Evolutionary conservation across 1,140 invertebrate species (phyloP).

Genomic region (Manduca sexta): DNA sequence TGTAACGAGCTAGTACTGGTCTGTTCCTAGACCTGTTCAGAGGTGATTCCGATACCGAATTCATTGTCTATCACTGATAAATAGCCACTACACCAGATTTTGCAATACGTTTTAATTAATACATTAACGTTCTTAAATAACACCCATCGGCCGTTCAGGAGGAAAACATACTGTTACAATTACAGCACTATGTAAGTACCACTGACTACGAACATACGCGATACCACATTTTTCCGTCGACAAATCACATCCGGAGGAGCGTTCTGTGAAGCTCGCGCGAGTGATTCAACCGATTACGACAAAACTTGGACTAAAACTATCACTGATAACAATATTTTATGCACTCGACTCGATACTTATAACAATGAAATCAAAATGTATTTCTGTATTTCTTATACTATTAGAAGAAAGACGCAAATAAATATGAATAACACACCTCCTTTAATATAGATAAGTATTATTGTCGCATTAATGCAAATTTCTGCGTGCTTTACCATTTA

Average conservation of each 20-base stretch:
- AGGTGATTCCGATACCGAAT: conserved; percentile 53
- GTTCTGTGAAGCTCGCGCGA: conserved; percentile 35
- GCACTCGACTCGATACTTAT: conserved; percentile 27
- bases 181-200: conserved; percentile 44
- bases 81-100: conserved; percentile 6
- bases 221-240: conserved; percentile 67
- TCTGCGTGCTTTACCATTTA: conserved; percentile 27
- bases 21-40: conserved; percentile 50
- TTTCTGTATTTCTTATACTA: too few species aligned
- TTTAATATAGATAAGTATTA: neutral
- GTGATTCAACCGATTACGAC: conserved; percentile 57
- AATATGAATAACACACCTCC: neutral
- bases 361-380: too few species aligned
- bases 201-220: conserved; percentile 44
- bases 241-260: conserved; percentile 69
- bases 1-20: conserved; percentile 55
- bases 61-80: conserved; percentile 39
- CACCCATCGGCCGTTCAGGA: conserved; percentile 40
- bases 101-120: conserved; percentile 6
- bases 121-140: conserved; percentile 19
- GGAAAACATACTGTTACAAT: conserved; percentile 62
- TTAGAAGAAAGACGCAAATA: conserved; percentile 8
- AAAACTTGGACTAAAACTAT: conserved; percentile 35
- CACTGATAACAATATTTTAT: conserved; percentile 50
- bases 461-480: conserved; percentile 14